Conservation (phyloP, 2,888 invertebrate genomes). For the Coleophora flavipennella region DNA sequence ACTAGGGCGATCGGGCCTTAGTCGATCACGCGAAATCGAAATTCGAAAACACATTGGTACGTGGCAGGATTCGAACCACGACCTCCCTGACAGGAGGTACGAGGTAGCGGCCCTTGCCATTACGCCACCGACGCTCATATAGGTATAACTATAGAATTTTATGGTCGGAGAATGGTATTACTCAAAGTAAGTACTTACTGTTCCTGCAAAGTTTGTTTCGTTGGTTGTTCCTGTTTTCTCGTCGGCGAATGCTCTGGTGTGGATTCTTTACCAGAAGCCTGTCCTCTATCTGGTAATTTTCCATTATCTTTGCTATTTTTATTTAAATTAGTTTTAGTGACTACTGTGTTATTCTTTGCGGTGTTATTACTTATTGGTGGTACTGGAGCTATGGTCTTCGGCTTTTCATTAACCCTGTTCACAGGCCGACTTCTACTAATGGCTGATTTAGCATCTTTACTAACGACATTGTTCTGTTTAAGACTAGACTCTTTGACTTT, state of each 20-base stretch:
- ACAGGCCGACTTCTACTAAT: conserved; percentile 34
- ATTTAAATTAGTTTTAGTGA: conserved; percentile 37
- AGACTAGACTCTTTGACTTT: conserved; percentile 70
- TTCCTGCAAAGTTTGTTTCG: conserved; percentile 26
- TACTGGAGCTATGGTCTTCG: conserved; percentile 37
- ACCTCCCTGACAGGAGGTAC: too few relatives aligned
- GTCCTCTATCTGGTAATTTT: conserved; percentile 64
- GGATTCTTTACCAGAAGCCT: conserved; percentile 76
- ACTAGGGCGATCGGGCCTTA: too few relatives aligned
- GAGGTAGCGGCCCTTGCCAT: too few relatives aligned
- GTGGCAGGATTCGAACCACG: too few relatives aligned
- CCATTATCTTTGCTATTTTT: conserved; percentile 36
- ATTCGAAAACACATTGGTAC: too few relatives aligned
- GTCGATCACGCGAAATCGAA: too few relatives aligned
- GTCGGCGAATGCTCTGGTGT: conserved; percentile 74
- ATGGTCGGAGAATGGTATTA: too few relatives aligned
- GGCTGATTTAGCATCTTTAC: conserved; percentile 30
- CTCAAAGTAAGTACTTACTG: conserved; percentile 31
- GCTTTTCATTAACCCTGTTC: conserved; percentile 43
- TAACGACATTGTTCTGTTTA: conserved; percentile 31
- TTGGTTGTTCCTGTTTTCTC: conserved; percentile 38
- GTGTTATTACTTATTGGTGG: conserved; percentile 26
- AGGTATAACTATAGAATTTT: too few relatives aligned
- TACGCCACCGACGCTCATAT: too few relatives aligned
- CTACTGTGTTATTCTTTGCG: conserved; percentile 24